These are phyloP conservation scores for Steromphala cineraria DNA, from an alignment of 2,888 invertebrate genomes.

Conservation along the genomic window DNA sequence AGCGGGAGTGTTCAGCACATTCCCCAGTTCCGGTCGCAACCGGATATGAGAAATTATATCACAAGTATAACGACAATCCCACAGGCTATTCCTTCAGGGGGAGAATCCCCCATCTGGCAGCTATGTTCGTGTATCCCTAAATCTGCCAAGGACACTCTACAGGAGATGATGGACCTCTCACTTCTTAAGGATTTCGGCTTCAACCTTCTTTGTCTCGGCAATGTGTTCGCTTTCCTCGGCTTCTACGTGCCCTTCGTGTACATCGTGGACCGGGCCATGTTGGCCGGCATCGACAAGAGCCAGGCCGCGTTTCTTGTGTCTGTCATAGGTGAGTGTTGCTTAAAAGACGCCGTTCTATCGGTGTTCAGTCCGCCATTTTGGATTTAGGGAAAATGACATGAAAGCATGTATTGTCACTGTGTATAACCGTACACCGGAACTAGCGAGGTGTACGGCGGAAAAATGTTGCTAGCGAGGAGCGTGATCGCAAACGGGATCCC, in stretches of 20 bases:
- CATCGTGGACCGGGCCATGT: constrained; percentile 48
- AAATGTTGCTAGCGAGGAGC: no score
- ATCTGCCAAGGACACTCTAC: constrained; percentile 77
- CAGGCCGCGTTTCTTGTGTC: constrained; percentile 73
- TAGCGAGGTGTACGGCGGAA: no score
- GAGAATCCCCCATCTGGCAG: constrained; percentile 44
- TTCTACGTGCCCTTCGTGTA: constrained; percentile 67
- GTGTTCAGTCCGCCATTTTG: no score
- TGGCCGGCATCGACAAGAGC: constrained; percentile 72
- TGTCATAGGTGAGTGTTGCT: constrained; percentile 67
- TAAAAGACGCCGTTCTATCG: no score
- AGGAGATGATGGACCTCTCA: constrained; percentile 93
- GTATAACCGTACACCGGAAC: no score
- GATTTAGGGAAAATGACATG: no score
- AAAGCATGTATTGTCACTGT: no score
- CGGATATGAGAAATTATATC: constrained; percentile 91
- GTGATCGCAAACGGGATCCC: no score
- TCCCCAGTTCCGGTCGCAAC: constrained; percentile 89
- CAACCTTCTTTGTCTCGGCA: constrained; percentile 92
- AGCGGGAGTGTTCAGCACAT: constrained; percentile 95
- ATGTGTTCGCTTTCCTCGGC: constrained; percentile 76
- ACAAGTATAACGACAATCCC: constrained; percentile 94
- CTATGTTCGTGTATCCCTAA: constrained; percentile 70
- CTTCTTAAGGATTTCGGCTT: constrained; percentile 92
- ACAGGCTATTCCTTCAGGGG: constrained; percentile 52